phyloP scores from a whole-genome alignment of 1,140 invertebrate species.

The Pissodes strobi region DNA sequence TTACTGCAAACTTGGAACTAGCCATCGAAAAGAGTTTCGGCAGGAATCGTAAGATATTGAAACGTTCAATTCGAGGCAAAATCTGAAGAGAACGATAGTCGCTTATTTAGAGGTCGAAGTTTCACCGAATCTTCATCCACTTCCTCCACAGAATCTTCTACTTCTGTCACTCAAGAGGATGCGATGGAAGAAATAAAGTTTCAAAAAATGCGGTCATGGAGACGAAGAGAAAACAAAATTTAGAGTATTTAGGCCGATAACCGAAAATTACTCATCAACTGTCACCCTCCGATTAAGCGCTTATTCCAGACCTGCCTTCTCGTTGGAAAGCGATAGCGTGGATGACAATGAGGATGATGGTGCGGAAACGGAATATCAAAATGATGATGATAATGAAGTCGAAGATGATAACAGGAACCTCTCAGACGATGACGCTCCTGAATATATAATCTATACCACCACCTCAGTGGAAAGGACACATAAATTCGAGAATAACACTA shows the following conservation, averaged over 20 bases:
- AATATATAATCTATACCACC: conserved; percentile 20
- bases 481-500: conserved; percentile 26
- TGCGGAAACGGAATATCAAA: neutral
- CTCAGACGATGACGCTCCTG: neutral
- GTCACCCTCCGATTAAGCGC: neutral
- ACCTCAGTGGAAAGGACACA: conserved; percentile 20
- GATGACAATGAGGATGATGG: conserved; percentile 4
- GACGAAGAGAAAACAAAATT: neutral
- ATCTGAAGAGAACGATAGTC: too few relatives aligned
- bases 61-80: too few relatives aligned
- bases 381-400: conserved; percentile 23
- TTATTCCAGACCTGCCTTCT: conserved; percentile 8
- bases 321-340: neutral
- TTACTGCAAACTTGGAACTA: too few relatives aligned
- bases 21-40: too few relatives aligned
- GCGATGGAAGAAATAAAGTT: neutral
- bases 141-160: neutral
- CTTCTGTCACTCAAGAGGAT: neutral
- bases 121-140: too few relatives aligned
- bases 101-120: too few relatives aligned
- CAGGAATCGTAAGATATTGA: too few relatives aligned
- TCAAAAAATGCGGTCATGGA: neutral
- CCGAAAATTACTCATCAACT: neutral
- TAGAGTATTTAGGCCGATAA: too few relatives aligned
- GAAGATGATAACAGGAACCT: conserved; percentile 11